Conservation (phyloP, 1,140 invertebrate species). For the Anagrus nilaparvatae region DNA sequence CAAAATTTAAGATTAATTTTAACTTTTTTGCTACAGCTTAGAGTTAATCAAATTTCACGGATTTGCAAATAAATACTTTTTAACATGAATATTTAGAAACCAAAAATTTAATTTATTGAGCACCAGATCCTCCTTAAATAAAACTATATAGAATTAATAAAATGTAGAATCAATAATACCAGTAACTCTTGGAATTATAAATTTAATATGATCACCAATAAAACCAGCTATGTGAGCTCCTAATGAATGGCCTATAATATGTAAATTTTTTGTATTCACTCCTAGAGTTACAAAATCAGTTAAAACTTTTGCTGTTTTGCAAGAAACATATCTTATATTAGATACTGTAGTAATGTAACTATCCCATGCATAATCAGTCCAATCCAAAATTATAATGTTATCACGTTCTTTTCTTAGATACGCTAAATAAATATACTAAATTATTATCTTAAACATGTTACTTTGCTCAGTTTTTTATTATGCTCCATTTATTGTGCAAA, state of each 20-base stretch:
- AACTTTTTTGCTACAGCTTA: no score
- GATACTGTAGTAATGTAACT: constrained; percentile 46
- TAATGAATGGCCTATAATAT: constrained; percentile 65
- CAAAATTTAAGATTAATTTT: no score
- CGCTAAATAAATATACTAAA: no score
- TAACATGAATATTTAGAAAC: no score
- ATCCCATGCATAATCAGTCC: constrained; percentile 46
- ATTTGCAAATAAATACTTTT: no score
- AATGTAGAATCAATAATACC: constrained; percentile 16
- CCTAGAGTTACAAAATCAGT: constrained; percentile 21
- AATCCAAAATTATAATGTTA: constrained; percentile 46
- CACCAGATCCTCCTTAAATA: no score
- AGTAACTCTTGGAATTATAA: constrained; percentile 29
- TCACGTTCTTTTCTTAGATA: constrained; percentile 28
- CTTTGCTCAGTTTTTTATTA: not conserved
- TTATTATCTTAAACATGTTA: not conserved
- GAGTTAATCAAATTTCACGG: no score
- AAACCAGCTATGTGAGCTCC: constrained; percentile 64
- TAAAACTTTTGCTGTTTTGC: constrained; percentile 15
- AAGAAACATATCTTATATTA: constrained; percentile 41
- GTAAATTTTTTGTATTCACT: constrained; percentile 40
- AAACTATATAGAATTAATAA: not conserved
- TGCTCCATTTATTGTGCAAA: not conserved
- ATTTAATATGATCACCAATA: constrained; percentile 43
- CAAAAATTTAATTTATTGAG: no score